Evolutionary conservation across 1,140 invertebrate genomes (phyloP).

Genomic region (Drosophila busckii): DNA sequence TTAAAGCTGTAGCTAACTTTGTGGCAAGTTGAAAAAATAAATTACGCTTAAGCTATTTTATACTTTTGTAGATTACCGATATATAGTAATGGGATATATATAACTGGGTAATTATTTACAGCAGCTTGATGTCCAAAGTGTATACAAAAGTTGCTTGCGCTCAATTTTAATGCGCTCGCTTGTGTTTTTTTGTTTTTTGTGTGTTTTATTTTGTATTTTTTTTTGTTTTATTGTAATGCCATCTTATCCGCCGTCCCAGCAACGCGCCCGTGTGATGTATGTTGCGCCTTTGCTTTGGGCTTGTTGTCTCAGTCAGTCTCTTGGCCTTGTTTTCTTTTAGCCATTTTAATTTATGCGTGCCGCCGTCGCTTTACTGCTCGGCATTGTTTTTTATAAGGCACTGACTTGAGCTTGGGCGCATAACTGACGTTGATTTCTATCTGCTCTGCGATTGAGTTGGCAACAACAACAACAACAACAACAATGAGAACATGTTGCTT

Average conservation of each 20-base stretch:
- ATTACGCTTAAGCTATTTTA: too few relatives aligned
- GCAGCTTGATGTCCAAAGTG: too few relatives aligned
- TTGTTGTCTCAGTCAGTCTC: not conserved
- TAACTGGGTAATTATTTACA: too few relatives aligned
- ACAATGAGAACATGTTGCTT: constrained; percentile 51
- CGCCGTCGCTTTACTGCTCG: constrained; percentile 20
- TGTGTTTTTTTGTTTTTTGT: not conserved
- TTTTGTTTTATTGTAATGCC: constrained; percentile 64
- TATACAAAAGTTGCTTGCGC: too few relatives aligned
- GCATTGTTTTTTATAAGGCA: constrained; percentile 20
- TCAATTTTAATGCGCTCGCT: not conserved
- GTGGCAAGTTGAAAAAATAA: too few relatives aligned
- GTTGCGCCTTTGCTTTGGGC: constrained; percentile 44
- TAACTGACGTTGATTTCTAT: constrained; percentile 63
- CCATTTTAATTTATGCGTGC: constrained; percentile 71
- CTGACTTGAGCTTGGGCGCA: constrained; percentile 33
- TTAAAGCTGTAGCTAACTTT: too few relatives aligned
- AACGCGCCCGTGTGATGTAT: constrained; percentile 44
- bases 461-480: constrained; percentile 29
- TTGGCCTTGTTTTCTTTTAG: constrained; percentile 70
- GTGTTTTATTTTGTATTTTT: constrained; percentile 9
- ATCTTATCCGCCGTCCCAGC: constrained; percentile 48
- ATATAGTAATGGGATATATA: too few relatives aligned
- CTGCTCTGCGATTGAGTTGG: constrained; percentile 65
- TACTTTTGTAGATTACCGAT: too few relatives aligned